Evolutionary conservation across 2,113 vertebrate species (phyloP).

Genomic region (Paralichthys olivaceus): DNA sequence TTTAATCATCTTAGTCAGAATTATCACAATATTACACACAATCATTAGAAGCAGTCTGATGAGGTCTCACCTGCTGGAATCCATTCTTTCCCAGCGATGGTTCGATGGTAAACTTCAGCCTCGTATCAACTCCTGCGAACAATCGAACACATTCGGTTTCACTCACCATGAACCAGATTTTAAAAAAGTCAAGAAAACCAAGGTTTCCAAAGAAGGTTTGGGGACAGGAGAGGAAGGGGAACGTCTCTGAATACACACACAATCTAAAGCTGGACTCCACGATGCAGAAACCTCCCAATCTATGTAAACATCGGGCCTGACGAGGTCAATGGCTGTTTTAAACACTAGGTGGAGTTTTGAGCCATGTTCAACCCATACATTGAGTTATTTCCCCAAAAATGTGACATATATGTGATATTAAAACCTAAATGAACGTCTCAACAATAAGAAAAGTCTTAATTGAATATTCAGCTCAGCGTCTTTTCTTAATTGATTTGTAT

Average conservation of each 20-base stretch:
- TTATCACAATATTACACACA: neutral
- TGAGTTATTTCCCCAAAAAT: no score
- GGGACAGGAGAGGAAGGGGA: no score
- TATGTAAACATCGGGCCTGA: no score
- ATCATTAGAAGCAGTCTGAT: neutral
- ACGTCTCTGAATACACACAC: neutral
- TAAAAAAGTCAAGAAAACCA: neutral
- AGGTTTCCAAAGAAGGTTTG: neutral
- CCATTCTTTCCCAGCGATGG: slow-evolving; percentile 96
- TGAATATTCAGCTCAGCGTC: no score
- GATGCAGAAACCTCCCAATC: no score
- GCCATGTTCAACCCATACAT: no score
- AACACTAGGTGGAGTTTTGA: no score
- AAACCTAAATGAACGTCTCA: neutral
- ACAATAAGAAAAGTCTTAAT: no score
- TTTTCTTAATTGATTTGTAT: no score
- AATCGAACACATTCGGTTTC: slow-evolving; percentile 32
- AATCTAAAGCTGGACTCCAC: no score
- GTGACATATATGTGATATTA: no score
- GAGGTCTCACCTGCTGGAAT: slow-evolving; percentile 93
- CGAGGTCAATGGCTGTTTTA: no score
- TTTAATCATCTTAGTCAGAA: neutral
- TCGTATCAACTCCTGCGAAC: slow-evolving; percentile 92
- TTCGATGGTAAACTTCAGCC: slow-evolving; percentile 97
- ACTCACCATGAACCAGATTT: neutral